Conservation (phyloP, 2,888 invertebrate genomes). For the Odontothrips loti region DNA sequence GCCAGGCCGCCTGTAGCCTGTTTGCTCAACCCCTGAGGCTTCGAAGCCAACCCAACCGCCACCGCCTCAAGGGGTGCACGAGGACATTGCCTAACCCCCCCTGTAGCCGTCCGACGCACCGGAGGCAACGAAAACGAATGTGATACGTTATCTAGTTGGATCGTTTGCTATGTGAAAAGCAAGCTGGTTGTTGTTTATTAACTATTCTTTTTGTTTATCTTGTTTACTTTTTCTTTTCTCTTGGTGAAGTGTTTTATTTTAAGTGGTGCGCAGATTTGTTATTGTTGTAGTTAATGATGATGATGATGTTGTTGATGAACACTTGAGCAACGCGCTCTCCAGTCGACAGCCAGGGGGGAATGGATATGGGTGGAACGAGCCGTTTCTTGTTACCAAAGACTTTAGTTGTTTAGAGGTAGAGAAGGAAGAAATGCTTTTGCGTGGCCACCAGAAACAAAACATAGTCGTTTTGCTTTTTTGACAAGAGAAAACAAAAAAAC, state of each 20-base stretch:
- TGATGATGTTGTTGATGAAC: conserved; percentile 8
- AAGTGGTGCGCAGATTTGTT: conserved; percentile 10
- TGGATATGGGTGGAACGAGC: conserved; percentile 28
- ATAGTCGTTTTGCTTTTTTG: too few species aligned
- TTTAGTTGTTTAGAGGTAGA: conserved; percentile 27
- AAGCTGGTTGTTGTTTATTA: conserved; percentile 20
- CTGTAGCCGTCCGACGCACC: not conserved
- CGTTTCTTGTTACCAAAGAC: conserved; percentile 38
- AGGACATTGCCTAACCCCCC: not conserved
- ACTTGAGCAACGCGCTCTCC: not conserved
- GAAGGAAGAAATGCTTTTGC: not conserved
- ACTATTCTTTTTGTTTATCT: not conserved
- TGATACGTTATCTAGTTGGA: conserved; percentile 26
- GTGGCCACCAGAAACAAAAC: too few species aligned
- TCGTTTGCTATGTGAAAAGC: not conserved
- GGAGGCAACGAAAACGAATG: conserved; percentile 17
- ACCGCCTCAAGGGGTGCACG: not conserved
- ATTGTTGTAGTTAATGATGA: not conserved
- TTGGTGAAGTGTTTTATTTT: conserved; percentile 23
- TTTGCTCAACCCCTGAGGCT: not conserved
- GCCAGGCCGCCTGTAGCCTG: not conserved
- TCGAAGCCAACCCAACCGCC: not conserved
- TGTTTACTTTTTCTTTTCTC: not conserved
- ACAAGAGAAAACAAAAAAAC: not conserved
- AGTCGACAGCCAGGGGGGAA: not conserved